Base-by-base conservation (phyloP, 2,797 vertebrate species). In the Fringilla coelebs region DNA sequence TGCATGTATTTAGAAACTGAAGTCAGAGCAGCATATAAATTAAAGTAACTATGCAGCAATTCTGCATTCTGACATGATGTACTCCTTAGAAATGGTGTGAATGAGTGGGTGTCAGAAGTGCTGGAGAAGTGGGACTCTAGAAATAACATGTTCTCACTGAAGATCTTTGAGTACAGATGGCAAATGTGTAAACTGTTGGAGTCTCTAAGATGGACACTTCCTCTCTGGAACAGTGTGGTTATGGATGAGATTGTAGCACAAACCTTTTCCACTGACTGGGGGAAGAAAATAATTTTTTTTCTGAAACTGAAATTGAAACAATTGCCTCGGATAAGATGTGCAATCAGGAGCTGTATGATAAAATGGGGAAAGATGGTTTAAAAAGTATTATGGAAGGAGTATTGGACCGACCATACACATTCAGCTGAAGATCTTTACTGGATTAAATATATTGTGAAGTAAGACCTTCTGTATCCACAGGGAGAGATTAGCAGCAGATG, bases 401-500 rank as follows among this genome's bases (percentile, higher is more conserved):
- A 34, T 49, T 94, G 76, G 90, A 40, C 60, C 41, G 41, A 83
- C 67, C 49, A 54, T 82, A 38, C 38, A 70, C 54, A 85, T 83
- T 85, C 36, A 82, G 41, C 22, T 84, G n/a, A 73, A 52, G 74
- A 24, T 45, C 72, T 87, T 87, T n/a, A 83, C 31, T 77, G 36
- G 36, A 68, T 78, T 93, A 92, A 88, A 62, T 88, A 38, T 22
- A 41, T 77, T 41, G 84, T 79, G 40, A 96, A 93, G 88, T 92
- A 85, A 94, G 68, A 85, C 31, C 41, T 63, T 67, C 60, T 79
- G 21, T 63, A 54, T 45, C 94, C 82, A 76, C 66, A 92, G 83
- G 45, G 81, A 92, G 54, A 85, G 88, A 86, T 89, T 96, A 97
- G 90, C 93, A 94, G 93, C 75, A 93, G 93, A 97, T 96, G 94